A percentile compares a stretch with the other conserved stretches of the same genome.
Conservation (phyloP, 2,888 invertebrate species). For the Phragmatobia fuliginosa region DNA sequence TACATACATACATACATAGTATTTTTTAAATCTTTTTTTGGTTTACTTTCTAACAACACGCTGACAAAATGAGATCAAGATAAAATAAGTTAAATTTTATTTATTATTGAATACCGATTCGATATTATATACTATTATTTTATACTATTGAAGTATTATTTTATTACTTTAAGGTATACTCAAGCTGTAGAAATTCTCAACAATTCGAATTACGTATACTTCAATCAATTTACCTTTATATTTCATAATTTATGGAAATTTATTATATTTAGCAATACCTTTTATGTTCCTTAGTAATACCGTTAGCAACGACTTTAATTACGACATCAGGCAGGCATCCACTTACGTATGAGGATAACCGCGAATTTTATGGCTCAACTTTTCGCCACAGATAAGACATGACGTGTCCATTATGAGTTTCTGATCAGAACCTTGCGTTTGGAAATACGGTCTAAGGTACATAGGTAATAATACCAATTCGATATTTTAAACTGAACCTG, state of each 20-base stretch:
- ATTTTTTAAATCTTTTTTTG: no score
- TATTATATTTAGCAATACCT: neutral
- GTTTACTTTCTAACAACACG: no score
- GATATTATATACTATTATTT: no score
- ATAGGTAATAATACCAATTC: conserved; percentile 48
- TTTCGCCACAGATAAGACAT: conserved; percentile 77
- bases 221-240: neutral
- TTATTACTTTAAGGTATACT: no score
- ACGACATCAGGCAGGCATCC: neutral
- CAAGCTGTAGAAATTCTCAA: no score
- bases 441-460: conserved; percentile 58
- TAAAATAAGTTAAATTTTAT: no score
- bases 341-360: conserved; percentile 4
- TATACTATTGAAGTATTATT: no score
- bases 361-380: conserved; percentile 60
- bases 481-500: conserved; percentile 48
- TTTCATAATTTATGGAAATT: neutral
- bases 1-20: no score
- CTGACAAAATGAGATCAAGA: no score
- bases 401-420: conserved; percentile 80
- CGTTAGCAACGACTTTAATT: neutral
- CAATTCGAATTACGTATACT: no score
- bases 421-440: conserved; percentile 72
- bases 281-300: neutral
- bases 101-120: no score